Percentiles rank a stretch among this genome's conserved stretches.
phyloP scores from a whole-genome alignment of 2,113 vertebrate genomes.

The Rhabdomys dilectus region DNA sequence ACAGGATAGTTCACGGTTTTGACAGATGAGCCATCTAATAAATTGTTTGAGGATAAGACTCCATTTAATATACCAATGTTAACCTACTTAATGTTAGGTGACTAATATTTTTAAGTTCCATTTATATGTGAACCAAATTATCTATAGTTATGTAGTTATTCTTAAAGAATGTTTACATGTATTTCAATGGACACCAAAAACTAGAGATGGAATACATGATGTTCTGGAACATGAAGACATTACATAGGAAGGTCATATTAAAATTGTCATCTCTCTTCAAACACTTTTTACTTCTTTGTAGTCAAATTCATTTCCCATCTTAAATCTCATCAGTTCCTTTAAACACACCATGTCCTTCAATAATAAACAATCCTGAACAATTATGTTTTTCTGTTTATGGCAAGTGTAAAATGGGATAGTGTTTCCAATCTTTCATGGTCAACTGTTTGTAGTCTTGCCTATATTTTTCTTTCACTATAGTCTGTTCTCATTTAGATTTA shows the following conservation, averaged over 20 bases:
- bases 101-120: not conserved
- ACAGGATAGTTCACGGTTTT: not conserved
- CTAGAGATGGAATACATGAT: not conserved
- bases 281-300: not conserved
- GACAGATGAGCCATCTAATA: not conserved
- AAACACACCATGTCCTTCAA: not conserved
- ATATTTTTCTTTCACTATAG: not conserved
- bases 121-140: not conserved
- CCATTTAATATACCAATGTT: not conserved
- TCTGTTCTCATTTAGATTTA: constrained; percentile 40
- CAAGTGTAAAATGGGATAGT: not conserved
- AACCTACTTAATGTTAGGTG: not conserved
- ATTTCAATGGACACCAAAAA: not conserved
- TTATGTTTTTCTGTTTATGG: not conserved
- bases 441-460: not conserved
- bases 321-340: not conserved
- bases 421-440: not conserved
- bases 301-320: not conserved
- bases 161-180: not conserved
- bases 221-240: not conserved
- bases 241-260: not conserved
- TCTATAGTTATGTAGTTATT: not conserved
- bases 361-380: not conserved
- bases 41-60: constrained; percentile 1
- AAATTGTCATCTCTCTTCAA: not conserved